Conservation (phyloP, 2,113 vertebrate genomes). For the Gadus chalcogrammus region DNA sequence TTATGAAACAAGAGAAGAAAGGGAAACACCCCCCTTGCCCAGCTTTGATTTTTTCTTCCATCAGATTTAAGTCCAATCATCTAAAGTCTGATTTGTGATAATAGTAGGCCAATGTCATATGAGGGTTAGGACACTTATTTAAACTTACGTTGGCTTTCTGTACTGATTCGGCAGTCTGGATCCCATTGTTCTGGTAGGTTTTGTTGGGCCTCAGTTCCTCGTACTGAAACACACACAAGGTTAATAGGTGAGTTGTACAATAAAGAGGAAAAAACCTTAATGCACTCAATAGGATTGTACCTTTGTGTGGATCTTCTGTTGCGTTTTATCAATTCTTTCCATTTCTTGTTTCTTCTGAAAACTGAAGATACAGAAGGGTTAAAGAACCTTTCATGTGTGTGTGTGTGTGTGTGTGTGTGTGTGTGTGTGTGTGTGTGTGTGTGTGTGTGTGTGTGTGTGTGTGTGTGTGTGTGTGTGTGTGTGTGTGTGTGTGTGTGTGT, state of each 20-base stretch:
- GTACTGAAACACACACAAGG: slow-evolving; percentile 50
- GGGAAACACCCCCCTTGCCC: too few relatives aligned
- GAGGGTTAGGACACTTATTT: too few relatives aligned
- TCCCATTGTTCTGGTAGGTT: slow-evolving; percentile 38
- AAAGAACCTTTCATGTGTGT: not conserved
- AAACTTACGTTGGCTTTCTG: slow-evolving; percentile 75
- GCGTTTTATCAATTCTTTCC: slow-evolving; percentile 31
- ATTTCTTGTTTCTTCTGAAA: slow-evolving; percentile 54
- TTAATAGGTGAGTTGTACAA: not conserved
- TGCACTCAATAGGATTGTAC: not conserved
- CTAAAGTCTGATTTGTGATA: too few relatives aligned
- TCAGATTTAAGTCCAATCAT: too few relatives aligned
- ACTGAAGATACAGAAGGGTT: not conserved
- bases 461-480: slow-evolving; percentile 6
- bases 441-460: not conserved
- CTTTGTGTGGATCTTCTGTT: not conserved
- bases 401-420: not conserved
- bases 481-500: not conserved
- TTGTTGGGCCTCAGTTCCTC: slow-evolving; percentile 40
- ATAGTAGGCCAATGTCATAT: too few relatives aligned
- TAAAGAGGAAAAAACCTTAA: not conserved
- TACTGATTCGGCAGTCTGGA: slow-evolving; percentile 64
- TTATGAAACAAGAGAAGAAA: too few relatives aligned
- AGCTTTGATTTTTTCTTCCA: too few relatives aligned
- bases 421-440: not conserved